Conservation (phyloP, 2,888 invertebrate species). For the Caenorhabditis sp. region DNA sequence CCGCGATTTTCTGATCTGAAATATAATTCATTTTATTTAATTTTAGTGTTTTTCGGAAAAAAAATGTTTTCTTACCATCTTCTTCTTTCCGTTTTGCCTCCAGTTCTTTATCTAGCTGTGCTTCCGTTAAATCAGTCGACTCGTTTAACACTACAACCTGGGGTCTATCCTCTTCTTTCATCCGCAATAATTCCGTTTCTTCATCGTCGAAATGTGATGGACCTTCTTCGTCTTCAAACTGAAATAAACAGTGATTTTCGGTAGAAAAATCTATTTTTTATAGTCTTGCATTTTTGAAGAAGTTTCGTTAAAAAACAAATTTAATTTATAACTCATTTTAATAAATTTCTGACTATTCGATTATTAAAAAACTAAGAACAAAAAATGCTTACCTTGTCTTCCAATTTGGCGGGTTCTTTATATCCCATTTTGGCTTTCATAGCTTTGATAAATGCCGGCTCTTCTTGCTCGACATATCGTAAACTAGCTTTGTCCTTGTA, state of each 20-base stretch:
- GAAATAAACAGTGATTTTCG: slow-evolving; percentile 5
- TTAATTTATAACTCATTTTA: too few species aligned
- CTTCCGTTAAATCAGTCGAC: slow-evolving; percentile 57
- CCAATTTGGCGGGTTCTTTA: slow-evolving; percentile 61
- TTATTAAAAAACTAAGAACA: too few species aligned
- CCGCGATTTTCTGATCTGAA: slow-evolving; percentile 60
- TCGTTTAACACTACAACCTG: slow-evolving; percentile 64
- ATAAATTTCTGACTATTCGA: too few species aligned
- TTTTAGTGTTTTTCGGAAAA: background rate
- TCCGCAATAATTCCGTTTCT: slow-evolving; percentile 52
- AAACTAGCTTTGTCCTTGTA: slow-evolving; percentile 44
- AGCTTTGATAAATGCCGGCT: slow-evolving; percentile 63
- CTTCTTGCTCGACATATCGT: slow-evolving; percentile 59
- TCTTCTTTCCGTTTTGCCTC: slow-evolving; percentile 58
- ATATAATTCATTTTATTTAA: too few species aligned
- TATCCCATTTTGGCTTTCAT: slow-evolving; percentile 67
- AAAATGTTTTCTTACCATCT: slow-evolving; percentile 44
- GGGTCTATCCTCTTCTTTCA: slow-evolving; percentile 64
- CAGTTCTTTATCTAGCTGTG: slow-evolving; percentile 58
- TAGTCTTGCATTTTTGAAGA: too few species aligned
- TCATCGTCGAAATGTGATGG: slow-evolving; percentile 39
- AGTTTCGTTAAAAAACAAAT: too few species aligned
- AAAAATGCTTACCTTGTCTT: slow-evolving; percentile 59
- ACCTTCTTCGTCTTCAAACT: slow-evolving; percentile 46
- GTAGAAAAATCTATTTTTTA: too few species aligned